Conservation (phyloP, 1,140 invertebrate genomes). For the Dysdera silvatica region DNA sequence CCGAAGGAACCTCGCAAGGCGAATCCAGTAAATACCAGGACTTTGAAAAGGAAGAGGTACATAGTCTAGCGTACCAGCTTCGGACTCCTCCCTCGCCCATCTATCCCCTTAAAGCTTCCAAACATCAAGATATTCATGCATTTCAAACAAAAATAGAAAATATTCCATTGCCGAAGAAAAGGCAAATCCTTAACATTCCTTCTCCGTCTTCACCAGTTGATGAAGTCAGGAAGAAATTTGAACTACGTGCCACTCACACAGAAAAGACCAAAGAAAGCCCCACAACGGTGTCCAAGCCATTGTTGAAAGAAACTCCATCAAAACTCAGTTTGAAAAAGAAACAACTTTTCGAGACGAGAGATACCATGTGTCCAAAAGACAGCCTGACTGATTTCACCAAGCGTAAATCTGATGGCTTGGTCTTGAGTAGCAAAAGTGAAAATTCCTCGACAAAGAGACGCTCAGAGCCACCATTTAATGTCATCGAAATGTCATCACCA, state of each 20-base stretch:
- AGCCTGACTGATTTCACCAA: too few species aligned
- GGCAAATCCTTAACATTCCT: constrained; percentile 15
- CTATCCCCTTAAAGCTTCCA: constrained; percentile 24
- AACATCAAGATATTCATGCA: constrained; percentile 15
- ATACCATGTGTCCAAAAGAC: too few species aligned
- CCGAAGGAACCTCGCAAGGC: too few species aligned
- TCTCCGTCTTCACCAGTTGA: constrained; percentile 34
- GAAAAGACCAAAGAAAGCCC: constrained; percentile 6
- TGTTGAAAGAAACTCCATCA: too few species aligned
- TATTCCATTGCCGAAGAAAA: constrained; percentile 23
- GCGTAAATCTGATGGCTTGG: background rate
- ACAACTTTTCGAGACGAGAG: too few species aligned
- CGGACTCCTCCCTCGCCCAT: constrained; percentile 14
- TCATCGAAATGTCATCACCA: background rate
- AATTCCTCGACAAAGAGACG: background rate
- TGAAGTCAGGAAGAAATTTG: constrained; percentile 44
- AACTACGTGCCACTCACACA: constrained; percentile 31
- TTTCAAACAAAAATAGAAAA: constrained; percentile 21
- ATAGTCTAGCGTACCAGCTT: too few species aligned
- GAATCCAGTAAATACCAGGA: too few species aligned
- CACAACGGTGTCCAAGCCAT: too few species aligned
- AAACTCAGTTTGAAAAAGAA: too few species aligned
- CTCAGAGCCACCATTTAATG: constrained; percentile 21
- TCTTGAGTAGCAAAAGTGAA: too few species aligned
- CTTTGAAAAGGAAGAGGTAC: too few species aligned